Base-by-base conservation (phyloP, 2,888 invertebrate genomes). In the Bombyx huttoni region DNA sequence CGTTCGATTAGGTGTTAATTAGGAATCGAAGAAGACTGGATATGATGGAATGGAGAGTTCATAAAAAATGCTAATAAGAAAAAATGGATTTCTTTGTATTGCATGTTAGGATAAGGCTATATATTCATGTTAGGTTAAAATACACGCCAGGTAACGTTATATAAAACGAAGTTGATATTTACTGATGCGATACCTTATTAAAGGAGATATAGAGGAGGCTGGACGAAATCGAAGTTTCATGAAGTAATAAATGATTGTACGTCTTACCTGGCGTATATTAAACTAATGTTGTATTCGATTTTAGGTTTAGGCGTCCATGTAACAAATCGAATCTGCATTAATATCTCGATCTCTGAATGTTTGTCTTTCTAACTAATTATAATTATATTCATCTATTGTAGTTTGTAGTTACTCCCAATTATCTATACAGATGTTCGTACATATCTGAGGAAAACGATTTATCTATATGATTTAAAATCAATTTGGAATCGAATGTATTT, bases 11-110 rank as follows among this genome's bases (percentile, higher is more conserved):
- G 59, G 52, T 56, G 50, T 59, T 75, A 73, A 69, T 66, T 70
- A 66, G 66, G 72, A 73, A 73, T 68, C 66, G 66, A 67, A 67
- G 68, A 78, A 77, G 78, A 78, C 78, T 78, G 78, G 75, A 61
- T 50, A 64, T 57, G 67, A 68, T 57, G 67, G 69, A 63, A 58
- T 63, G 68, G 59, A 56, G 7, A 40, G 40, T 40, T 40, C 51
- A 60, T 56, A 59, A 53, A 58, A n/a, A 58, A 63, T 60, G 63
- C 65, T 60, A 33, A 40, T 60, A 58, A 58, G 55, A 64, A 48
- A 47, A 40, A 13, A 51, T 60, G 67, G 65, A 51, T 52, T 59
- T 62, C 66, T 56, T 54, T 51, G 53, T 65, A 65, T 55, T 65
- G 65, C 66, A 64, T 65, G 61, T 52, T 67, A 65, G 58, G 49